phyloP scores from a whole-genome alignment of 2,113 vertebrate genomes.

The Heterocephalus glaber region DNA sequence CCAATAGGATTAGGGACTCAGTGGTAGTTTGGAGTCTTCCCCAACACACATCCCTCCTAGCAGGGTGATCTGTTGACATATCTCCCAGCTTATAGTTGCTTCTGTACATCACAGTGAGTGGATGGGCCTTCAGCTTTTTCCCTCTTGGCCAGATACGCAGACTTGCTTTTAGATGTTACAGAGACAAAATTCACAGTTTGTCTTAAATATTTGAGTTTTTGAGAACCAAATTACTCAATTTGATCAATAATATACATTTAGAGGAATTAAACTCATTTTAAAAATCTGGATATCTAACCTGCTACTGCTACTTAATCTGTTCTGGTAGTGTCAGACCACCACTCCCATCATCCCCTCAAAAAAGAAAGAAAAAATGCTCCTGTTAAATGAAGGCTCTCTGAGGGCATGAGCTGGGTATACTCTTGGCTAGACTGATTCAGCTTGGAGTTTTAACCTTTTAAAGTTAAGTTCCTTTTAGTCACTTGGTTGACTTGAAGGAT shows the following conservation, averaged over 20 bases:
- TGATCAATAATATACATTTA: constrained; percentile 73
- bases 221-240: constrained; percentile 72
- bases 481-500: constrained; percentile 72
- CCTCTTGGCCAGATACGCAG: constrained; percentile 80
- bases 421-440: constrained; percentile 70
- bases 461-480: constrained; percentile 76
- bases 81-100: constrained; percentile 85
- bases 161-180: constrained; percentile 82
- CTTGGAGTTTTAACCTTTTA: constrained; percentile 78
- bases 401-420: constrained; percentile 73
- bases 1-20: constrained; percentile 86
- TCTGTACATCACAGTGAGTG: constrained; percentile 83
- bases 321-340: constrained; percentile 51
- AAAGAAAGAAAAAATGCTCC: constrained; percentile 64
- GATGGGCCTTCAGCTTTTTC: constrained; percentile 83
- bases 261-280: constrained; percentile 71
- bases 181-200: constrained; percentile 76
- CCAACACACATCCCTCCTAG: constrained; percentile 81
- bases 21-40: constrained; percentile 81
- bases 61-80: constrained; percentile 82
- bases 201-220: constrained; percentile 76
- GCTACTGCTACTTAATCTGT: constrained; percentile 26
- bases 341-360: not conserved
- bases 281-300: constrained; percentile 58
- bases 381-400: constrained; percentile 79